Evolutionary conservation across 1,140 invertebrate genomes (phyloP).

Genomic region (Stenopsyche tienmushanensis): DNA sequence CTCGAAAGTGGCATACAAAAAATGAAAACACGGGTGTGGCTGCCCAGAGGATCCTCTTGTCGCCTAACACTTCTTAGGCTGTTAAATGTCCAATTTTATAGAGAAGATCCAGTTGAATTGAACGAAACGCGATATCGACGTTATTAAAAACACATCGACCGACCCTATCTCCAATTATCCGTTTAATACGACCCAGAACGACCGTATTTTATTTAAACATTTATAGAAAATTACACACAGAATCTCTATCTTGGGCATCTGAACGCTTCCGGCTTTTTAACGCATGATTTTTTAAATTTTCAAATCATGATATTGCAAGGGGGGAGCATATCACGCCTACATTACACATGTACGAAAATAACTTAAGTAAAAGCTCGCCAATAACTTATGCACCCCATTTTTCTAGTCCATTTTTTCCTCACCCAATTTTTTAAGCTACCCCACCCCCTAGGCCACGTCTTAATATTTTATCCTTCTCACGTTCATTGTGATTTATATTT

Average conservation of each 20-base stretch:
- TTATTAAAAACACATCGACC: conserved; percentile 28
- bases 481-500: conserved; percentile 38
- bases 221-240: background rate
- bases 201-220: background rate
- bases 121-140: conserved; percentile 18
- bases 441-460: conserved; percentile 6
- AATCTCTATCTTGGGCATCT: background rate
- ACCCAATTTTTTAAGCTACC: conserved; percentile 37
- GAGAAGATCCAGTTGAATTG: background rate
- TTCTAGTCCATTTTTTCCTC: conserved; percentile 35
- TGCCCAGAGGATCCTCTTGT: background rate
- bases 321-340: conserved; percentile 7
- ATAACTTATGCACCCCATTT: conserved; percentile 39
- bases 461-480: conserved; percentile 39
- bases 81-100: conserved; percentile 33
- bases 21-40: background rate
- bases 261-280: too few relatives aligned
- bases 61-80: conserved; percentile 13
- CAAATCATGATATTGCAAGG: too few relatives aligned
- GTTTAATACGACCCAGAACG: background rate
- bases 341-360: conserved; percentile 28
- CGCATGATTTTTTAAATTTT: too few relatives aligned
- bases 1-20: background rate
- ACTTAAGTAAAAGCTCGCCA: conserved; percentile 18
- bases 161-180: background rate